Percentiles rank a stretch among this genome's conserved stretches.
phyloP scores from a whole-genome alignment of 2,888 invertebrate genomes.

The Chaitophorus viminalis region DNA sequence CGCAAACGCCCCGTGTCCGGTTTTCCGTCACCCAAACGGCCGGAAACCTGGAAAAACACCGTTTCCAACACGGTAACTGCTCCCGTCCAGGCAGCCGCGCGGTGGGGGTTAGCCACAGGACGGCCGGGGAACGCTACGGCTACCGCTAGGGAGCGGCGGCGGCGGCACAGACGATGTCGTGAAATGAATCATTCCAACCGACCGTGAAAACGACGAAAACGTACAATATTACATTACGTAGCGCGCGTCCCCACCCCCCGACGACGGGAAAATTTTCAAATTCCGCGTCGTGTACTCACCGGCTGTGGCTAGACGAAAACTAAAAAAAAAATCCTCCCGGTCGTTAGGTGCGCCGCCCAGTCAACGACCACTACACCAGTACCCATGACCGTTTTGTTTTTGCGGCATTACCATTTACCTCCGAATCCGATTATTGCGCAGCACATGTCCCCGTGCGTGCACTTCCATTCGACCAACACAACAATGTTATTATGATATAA shows the following conservation, averaged over 20 bases:
- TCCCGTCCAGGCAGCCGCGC: not conserved
- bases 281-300: not conserved
- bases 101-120: too few species aligned
- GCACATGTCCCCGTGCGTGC: too few species aligned
- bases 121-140: too few species aligned
- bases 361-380: not conserved
- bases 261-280: not conserved
- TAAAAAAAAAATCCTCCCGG: too few species aligned
- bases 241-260: not conserved
- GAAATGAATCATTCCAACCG: conserved; percentile 30
- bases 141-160: conserved; percentile 33
- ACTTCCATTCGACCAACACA: too few species aligned
- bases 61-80: conserved; percentile 1
- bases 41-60: not conserved
- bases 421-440: too few species aligned
- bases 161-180: not conserved
- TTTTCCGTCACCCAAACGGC: not conserved
- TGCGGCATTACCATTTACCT: not conserved
- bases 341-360: too few species aligned
- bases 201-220: conserved; percentile 46
- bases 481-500: too few species aligned
- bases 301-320: not conserved
- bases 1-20: not conserved
- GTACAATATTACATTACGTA: not conserved
- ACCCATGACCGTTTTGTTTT: too few species aligned